phyloP scores from a whole-genome alignment of 2,113 vertebrate species.

The Menidia beryllina region DNA sequence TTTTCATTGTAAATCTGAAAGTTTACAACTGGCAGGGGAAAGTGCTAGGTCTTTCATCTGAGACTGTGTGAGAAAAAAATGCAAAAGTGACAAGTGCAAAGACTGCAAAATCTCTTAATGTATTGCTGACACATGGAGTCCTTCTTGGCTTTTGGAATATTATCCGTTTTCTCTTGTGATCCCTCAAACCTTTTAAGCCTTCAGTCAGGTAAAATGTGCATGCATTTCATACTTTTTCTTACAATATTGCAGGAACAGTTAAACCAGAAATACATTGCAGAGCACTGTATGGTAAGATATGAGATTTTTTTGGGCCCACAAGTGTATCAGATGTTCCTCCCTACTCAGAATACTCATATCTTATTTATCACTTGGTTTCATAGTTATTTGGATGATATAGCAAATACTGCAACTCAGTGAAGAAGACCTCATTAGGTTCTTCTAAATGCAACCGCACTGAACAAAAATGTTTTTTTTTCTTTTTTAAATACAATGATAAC shows the following conservation, averaged over 20 bases:
- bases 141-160: constrained; percentile 25
- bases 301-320: constrained; percentile 23
- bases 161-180: constrained; percentile 28
- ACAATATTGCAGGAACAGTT: constrained; percentile 15
- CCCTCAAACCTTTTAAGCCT: constrained; percentile 22
- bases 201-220: constrained; percentile 23
- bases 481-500: constrained; percentile 1
- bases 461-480: neutral
- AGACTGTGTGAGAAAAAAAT: constrained; percentile 5
- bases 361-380: constrained; percentile 49
- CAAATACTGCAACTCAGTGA: constrained; percentile 25
- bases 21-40: neutral
- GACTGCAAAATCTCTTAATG: constrained; percentile 21
- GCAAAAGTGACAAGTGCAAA: constrained; percentile 17
- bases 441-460: neutral
- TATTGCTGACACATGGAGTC: constrained; percentile 38
- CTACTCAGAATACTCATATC: constrained; percentile 34
- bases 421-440: constrained; percentile 26
- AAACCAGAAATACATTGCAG: constrained; percentile 22
- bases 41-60: constrained; percentile 16
- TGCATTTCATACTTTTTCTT: constrained; percentile 23
- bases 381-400: constrained; percentile 45
- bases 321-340: constrained; percentile 22
- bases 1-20: constrained; percentile 1
- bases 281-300: constrained; percentile 24